Conservation (phyloP, 2,888 invertebrate genomes). For the Timema cristinae region DNA sequence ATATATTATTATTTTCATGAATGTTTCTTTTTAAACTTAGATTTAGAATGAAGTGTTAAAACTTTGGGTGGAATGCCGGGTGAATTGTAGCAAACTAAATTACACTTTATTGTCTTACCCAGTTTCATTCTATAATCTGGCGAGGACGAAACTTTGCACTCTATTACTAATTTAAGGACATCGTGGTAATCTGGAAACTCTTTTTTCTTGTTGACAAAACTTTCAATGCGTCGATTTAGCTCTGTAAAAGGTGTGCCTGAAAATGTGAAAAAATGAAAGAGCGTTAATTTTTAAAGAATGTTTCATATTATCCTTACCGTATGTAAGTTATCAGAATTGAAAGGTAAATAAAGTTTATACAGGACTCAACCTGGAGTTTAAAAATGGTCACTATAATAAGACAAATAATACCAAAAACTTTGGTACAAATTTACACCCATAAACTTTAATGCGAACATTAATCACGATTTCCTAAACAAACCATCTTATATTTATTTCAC, state of each 20-base stretch:
- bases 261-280: constrained; percentile 1
- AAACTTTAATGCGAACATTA: too few relatives aligned
- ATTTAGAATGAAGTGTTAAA: too few relatives aligned
- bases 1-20: too few relatives aligned
- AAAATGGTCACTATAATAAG: background rate
- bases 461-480: too few relatives aligned
- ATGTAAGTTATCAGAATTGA: background rate
- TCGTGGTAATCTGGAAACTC: constrained; percentile 26
- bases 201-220: constrained; percentile 23
- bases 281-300: background rate
- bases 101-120: too few relatives aligned
- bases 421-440: background rate
- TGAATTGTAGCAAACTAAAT: too few relatives aligned
- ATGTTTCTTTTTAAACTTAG: too few relatives aligned
- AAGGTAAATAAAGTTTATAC: background rate
- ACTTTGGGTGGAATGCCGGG: too few relatives aligned
- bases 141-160: background rate
- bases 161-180: constrained; percentile 19
- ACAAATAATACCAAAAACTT: background rate
- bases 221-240: constrained; percentile 23
- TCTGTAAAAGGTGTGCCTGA: constrained; percentile 20
- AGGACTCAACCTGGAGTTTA: background rate
- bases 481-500: too few relatives aligned
- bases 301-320: too few relatives aligned
- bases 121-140: background rate